These are phyloP conservation scores for Notospermus geniculatus DNA, from an alignment of 1,140 invertebrate genomes.

Conservation along the genomic window DNA sequence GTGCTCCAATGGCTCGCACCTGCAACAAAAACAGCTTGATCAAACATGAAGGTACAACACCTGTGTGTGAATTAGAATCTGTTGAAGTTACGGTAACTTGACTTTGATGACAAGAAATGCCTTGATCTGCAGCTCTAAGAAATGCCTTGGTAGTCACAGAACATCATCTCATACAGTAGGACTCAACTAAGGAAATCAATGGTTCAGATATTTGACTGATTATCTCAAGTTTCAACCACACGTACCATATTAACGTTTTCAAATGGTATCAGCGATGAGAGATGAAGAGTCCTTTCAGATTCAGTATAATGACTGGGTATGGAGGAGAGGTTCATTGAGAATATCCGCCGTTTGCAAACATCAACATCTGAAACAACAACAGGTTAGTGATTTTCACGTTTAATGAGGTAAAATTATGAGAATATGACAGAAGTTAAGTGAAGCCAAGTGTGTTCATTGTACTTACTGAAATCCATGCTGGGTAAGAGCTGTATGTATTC, in stretches of 20 bases:
- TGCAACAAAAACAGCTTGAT: constrained; percentile 22
- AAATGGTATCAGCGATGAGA: constrained; percentile 70
- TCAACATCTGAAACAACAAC: constrained; percentile 63
- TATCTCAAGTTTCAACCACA: background rate
- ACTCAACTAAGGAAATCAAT: constrained; percentile 8
- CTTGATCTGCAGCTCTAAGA: too few species aligned
- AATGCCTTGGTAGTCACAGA: too few species aligned
- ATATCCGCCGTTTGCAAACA: constrained; percentile 64
- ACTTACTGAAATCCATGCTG: constrained; percentile 46
- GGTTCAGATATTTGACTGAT: background rate
- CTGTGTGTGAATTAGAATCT: background rate
- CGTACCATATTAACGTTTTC: constrained; percentile 59
- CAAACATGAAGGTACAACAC: too few species aligned
- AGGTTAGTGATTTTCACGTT: too few species aligned
- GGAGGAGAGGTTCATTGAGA: constrained; percentile 62
- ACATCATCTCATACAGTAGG: too few species aligned
- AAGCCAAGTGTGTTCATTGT: too few species aligned
- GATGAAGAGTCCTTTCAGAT: constrained; percentile 64
- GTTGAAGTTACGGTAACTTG: too few species aligned
- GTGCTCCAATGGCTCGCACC: constrained; percentile 70
- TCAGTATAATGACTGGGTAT: constrained; percentile 62
- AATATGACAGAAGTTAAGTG: too few species aligned
- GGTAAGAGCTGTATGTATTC: constrained; percentile 37
- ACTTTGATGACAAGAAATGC: too few species aligned
- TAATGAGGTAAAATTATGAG: too few species aligned